A percentile compares a stretch with the other conserved stretches of the same genome.
These are phyloP conservation scores for Bimastos eiseni DNA, from an alignment of 2,888 invertebrate species.

Conservation along the genomic window DNA sequence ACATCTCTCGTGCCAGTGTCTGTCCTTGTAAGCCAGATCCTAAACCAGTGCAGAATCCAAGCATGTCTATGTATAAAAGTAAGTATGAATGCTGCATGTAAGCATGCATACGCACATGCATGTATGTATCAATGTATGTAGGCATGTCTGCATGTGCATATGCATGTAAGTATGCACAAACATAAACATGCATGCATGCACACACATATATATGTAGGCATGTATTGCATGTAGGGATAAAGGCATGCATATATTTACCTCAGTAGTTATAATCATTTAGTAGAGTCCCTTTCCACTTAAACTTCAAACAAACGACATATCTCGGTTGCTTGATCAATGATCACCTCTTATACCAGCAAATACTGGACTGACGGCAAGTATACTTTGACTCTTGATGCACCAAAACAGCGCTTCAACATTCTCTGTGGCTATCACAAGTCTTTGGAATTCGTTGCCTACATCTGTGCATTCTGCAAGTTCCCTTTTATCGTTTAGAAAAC, in stretches of 20 bases:
- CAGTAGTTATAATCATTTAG: neutral
- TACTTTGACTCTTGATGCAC: too few relatives aligned
- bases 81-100: neutral
- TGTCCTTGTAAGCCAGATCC: constrained; percentile 31
- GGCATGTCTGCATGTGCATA: neutral
- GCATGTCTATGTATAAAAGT: neutral
- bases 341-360: too few relatives aligned
- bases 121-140: neutral
- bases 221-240: neutral
- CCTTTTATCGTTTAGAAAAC: too few relatives aligned
- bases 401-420: too few relatives aligned
- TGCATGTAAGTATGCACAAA: neutral
- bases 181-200: neutral
- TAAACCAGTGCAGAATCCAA: neutral
- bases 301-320: too few relatives aligned
- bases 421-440: too few relatives aligned
- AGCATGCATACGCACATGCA: too few relatives aligned
- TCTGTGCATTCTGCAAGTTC: too few relatives aligned
- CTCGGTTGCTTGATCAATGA: too few relatives aligned
- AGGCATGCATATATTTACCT: neutral
- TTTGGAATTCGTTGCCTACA: too few relatives aligned
- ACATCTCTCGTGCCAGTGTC: constrained; percentile 34
- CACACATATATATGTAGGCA: neutral
- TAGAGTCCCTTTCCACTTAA: neutral
- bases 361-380: too few relatives aligned